phyloP scores from a whole-genome alignment of 1,140 invertebrate genomes.

The Tetramorium alpestre region DNA sequence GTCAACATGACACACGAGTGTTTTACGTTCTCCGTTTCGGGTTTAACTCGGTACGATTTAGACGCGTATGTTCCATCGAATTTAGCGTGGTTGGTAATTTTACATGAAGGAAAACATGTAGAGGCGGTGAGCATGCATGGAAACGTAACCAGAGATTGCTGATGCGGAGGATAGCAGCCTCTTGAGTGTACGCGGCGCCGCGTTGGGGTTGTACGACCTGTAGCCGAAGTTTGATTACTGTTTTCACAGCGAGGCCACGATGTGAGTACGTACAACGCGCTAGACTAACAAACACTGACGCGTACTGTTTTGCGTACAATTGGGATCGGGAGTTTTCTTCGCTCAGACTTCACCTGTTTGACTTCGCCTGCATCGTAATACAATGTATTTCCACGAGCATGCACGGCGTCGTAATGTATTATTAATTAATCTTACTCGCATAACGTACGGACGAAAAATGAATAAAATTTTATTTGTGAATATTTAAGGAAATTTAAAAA shows the following conservation, averaged over 20 bases:
- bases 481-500: not conserved
- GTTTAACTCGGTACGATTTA: not conserved
- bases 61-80: not conserved
- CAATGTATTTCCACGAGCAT: not conserved
- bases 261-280: constrained; percentile 45
- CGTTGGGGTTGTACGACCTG: constrained; percentile 42
- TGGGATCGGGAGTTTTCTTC: constrained; percentile 2
- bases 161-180: constrained; percentile 57
- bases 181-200: constrained; percentile 47
- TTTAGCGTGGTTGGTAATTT: not conserved
- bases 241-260: constrained; percentile 60
- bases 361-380: not conserved
- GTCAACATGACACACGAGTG: not conserved
- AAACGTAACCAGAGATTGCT: constrained; percentile 66
- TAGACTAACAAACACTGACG: constrained; percentile 44
- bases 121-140: not conserved
- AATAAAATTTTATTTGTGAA: not conserved
- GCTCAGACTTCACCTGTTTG: constrained; percentile 14
- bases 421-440: not conserved
- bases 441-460: not conserved
- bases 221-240: constrained; percentile 71
- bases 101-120: not conserved
- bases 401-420: not conserved
- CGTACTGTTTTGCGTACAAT: constrained; percentile 40
- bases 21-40: not conserved